These are phyloP conservation scores for Microlaimidae sp. DNA, from an alignment of 2,888 invertebrate species.

Conservation along the genomic window DNA sequence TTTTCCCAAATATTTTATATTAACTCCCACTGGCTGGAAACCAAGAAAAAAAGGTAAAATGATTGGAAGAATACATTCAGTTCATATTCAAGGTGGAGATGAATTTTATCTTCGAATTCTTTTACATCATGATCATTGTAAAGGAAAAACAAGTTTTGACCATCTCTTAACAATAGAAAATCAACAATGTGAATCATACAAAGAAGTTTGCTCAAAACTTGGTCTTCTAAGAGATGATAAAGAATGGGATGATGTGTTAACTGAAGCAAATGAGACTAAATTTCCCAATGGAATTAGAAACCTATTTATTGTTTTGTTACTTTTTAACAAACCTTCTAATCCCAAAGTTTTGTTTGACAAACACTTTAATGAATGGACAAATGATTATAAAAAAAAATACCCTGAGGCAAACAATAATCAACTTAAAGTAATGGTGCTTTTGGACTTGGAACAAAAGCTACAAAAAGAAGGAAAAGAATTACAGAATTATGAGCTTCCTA, in stretches of 20 bases:
- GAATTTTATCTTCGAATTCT: background rate
- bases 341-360: too few species aligned
- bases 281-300: constrained; percentile 17
- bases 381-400: too few species aligned
- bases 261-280: constrained; percentile 17
- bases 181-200: constrained; percentile 23
- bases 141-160: constrained; percentile 16
- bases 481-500: too few species aligned
- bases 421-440: too few species aligned
- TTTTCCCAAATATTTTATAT: background rate
- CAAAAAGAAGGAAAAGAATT: too few species aligned
- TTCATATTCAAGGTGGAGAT: background rate
- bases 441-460: too few species aligned
- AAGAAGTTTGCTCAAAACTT: constrained; percentile 26
- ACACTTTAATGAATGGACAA: too few species aligned
- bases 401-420: too few species aligned
- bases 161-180: constrained; percentile 22
- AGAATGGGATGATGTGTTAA: constrained; percentile 20
- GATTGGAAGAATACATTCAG: background rate
- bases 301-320: constrained; percentile 19
- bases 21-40: background rate
- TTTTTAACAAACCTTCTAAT: constrained; percentile 15
- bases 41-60: background rate
- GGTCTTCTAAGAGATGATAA: constrained; percentile 31
- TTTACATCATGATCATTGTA: background rate